A percentile compares a stretch with the other conserved stretches of the same genome.
Evolutionary conservation across 2,797 vertebrate species (phyloP).

Genomic region (Argya squamiceps): DNA sequence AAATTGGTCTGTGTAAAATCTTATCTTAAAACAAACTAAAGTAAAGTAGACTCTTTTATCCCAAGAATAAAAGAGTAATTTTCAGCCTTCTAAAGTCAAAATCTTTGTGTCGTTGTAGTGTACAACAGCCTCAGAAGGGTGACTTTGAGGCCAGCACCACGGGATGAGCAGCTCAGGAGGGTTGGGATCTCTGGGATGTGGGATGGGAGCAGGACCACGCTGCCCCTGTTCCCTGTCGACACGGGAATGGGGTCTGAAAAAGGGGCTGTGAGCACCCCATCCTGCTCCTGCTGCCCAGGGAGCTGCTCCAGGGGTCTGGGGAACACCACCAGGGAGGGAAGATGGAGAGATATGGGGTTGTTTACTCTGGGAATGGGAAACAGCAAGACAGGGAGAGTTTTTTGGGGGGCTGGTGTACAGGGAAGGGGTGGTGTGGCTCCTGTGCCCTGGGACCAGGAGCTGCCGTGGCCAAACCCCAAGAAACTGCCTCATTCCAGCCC

Average conservation of each 20-base stretch:
- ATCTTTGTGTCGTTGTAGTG: no score
- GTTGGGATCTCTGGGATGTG: fast-evolving
- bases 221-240: neutral
- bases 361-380: neutral
- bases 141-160: no score
- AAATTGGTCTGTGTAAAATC: no score
- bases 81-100: no score
- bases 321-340: fast-evolving
- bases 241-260: fast-evolving
- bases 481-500: fast-evolving
- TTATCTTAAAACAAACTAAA: no score
- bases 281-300: neutral
- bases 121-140: no score
- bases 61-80: no score
- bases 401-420: fast-evolving
- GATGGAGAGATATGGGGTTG: neutral
- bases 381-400: fast-evolving
- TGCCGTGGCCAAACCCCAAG: neutral
- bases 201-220: neutral
- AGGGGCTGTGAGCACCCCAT: fast-evolving
- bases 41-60: no score
- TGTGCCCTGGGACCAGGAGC: neutral
- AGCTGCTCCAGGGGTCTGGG: neutral
- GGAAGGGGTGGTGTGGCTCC: neutral
- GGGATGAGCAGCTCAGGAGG: no score